Base-by-base conservation (phyloP, 2,888 invertebrate genomes). In the Apeira syringaria region DNA sequence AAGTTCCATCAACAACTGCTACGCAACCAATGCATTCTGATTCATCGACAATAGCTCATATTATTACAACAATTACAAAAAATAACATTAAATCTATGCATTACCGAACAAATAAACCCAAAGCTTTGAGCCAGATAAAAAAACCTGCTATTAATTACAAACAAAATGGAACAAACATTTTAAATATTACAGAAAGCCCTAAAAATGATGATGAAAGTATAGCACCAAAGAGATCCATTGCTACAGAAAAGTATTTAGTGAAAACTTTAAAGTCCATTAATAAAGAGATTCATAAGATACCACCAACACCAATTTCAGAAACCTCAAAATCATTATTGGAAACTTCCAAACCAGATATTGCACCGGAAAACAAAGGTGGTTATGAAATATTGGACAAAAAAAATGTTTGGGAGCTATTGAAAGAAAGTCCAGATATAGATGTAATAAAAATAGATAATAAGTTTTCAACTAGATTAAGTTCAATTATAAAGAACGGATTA, bases 331-430 rank as follows among this genome's bases (percentile, higher is more conserved):
- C 72, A n/a, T 44, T 88, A 34, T 61, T 63, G 29, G 79, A 68
- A 27, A 51, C 64, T 8, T 39, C 65, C 0, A 86, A 84, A 64
- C 51, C 71, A 18, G 81, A 90, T 51, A 81, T 87, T 43, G 80
- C 85, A 8, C 88, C 88, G 7, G 87, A 88, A 71, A 86, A 80
- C 56, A 91, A 87, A 59, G 90, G 89, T 56, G 88, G 90, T 32
- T 92, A 90, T 53, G 88, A 92, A 50, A 86, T 93, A 41, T 66
- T 92, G 37, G 91, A 93, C 57, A 92, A 92, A 62, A 92, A 92
- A 49, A 90, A 90, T 44, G 70, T 93, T 28, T 93, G 93, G 93
- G 92, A 92, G 36, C 80, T 93, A 60, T 71, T 93, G 8, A 91
- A 92, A 64, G 93, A 93, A 74, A 91, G 74, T 13, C 64, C 85